Evolutionary conservation across 2,888 invertebrate genomes (phyloP).

Genomic region (Monochamus alternatus): DNA sequence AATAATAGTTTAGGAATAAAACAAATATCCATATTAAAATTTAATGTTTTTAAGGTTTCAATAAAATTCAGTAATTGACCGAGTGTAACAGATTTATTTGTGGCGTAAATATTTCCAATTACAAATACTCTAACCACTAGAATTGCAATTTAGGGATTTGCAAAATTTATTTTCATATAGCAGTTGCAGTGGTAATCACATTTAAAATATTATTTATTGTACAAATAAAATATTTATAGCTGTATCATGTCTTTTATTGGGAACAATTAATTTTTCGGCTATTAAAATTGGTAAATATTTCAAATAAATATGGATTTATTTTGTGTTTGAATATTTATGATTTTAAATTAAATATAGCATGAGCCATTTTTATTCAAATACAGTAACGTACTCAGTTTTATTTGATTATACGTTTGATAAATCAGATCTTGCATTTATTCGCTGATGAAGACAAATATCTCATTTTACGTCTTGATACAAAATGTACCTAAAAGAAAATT

Average conservation of each 20-base stretch:
- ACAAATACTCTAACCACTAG: slow-evolving; percentile 40
- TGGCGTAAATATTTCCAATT: slow-evolving; percentile 48
- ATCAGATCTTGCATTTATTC: too few species aligned
- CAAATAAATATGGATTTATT: not conserved
- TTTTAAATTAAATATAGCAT: not conserved
- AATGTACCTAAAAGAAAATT: too few species aligned
- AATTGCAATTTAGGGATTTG: slow-evolving; percentile 47
- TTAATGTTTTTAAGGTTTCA: slow-evolving; percentile 44
- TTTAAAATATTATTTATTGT: slow-evolving; percentile 42
- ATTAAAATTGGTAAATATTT: slow-evolving; percentile 8
- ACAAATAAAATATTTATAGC: slow-evolving; percentile 36
- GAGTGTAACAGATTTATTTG: slow-evolving; percentile 45
- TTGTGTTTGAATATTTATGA: not conserved
- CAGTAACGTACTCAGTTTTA: not conserved
- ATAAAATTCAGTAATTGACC: slow-evolving; percentile 52
- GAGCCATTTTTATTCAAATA: not conserved
- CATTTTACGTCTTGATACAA: too few species aligned
- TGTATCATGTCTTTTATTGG: slow-evolving; percentile 27
- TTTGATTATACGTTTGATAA: too few species aligned
- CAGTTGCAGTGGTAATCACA: slow-evolving; percentile 40
- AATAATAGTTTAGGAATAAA: slow-evolving; percentile 32
- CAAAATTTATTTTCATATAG: slow-evolving; percentile 42
- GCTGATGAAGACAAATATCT: too few species aligned
- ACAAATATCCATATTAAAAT: slow-evolving; percentile 31
- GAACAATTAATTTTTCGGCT: slow-evolving; percentile 40